A percentile compares a stretch with the other conserved stretches of the same genome.
These are phyloP conservation scores for Beris chalybata DNA, from an alignment of 2,888 invertebrate species.

Conservation along the genomic window DNA sequence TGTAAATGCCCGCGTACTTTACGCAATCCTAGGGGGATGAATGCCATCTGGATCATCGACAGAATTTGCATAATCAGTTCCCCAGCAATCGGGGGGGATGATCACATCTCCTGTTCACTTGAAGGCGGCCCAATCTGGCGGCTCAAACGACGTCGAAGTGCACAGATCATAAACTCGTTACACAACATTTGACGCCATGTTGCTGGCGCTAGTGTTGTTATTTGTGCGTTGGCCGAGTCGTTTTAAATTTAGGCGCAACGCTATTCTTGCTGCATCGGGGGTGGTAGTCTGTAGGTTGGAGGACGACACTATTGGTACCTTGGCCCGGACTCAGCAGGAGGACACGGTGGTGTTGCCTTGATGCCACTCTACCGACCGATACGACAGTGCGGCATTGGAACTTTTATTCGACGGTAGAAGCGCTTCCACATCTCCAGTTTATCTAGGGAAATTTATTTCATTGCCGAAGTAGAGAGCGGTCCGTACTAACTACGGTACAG, in stretches of 20 bases:
- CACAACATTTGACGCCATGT: constrained; percentile 35
- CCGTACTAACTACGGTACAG: background rate
- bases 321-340: background rate
- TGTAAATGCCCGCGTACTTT: constrained; percentile 26
- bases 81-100: constrained; percentile 11
- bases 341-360: background rate
- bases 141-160: constrained; percentile 12
- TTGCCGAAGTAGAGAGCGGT: constrained; percentile 1
- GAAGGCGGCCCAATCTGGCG: no score
- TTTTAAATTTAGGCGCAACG: constrained; percentile 28
- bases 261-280: constrained; percentile 9
- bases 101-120: background rate
- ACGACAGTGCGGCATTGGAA: constrained; percentile 4
- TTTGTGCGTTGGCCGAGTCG: constrained; percentile 17
- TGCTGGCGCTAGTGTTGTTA: constrained; percentile 21
- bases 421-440: constrained; percentile 31
- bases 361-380: constrained; percentile 7
- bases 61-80: constrained; percentile 29
- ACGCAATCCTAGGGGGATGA: background rate
- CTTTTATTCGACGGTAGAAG: constrained; percentile 16
- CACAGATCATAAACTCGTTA: constrained; percentile 38
- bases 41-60: constrained; percentile 13
- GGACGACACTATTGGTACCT: background rate
- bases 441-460: constrained; percentile 34
- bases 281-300: background rate